phyloP scores from a whole-genome alignment of 2,797 vertebrate species.

The Rhabdophis nuchalis region DNA sequence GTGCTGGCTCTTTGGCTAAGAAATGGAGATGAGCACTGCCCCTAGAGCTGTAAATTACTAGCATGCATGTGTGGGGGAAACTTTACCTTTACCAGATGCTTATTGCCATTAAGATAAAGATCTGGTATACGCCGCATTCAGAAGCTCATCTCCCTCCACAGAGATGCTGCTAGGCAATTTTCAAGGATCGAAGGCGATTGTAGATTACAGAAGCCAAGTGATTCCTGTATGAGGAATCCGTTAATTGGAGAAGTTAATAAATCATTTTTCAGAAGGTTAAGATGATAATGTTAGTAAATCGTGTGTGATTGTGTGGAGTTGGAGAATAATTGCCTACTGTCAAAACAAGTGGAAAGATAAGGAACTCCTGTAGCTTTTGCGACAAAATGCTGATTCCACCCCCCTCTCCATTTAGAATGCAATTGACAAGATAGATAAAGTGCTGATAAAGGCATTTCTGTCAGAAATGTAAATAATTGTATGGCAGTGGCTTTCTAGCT shows the following conservation, averaged over 20 bases:
- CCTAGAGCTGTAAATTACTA: too few species aligned
- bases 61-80: too few species aligned
- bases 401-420: not conserved
- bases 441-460: not conserved
- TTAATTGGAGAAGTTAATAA: not conserved
- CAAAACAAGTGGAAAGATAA: not conserved
- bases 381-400: not conserved
- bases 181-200: not conserved
- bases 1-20: too few species aligned
- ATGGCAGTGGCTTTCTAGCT: not conserved
- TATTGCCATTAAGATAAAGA: not conserved
- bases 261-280: not conserved
- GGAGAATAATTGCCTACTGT: not conserved
- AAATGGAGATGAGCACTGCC: too few species aligned
- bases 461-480: not conserved
- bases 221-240: not conserved
- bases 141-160: not conserved
- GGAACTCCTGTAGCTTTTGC: not conserved
- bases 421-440: not conserved
- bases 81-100: not conserved
- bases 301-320: not conserved
- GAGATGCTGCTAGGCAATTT: not conserved
- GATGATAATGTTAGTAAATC: not conserved
- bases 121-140: not conserved
- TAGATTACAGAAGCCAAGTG: not conserved